A percentile compares a stretch with the other conserved stretches of the same genome.
Evolutionary conservation across 2,113 vertebrate genomes (phyloP).

Genomic region (Taxidea taxus): DNA sequence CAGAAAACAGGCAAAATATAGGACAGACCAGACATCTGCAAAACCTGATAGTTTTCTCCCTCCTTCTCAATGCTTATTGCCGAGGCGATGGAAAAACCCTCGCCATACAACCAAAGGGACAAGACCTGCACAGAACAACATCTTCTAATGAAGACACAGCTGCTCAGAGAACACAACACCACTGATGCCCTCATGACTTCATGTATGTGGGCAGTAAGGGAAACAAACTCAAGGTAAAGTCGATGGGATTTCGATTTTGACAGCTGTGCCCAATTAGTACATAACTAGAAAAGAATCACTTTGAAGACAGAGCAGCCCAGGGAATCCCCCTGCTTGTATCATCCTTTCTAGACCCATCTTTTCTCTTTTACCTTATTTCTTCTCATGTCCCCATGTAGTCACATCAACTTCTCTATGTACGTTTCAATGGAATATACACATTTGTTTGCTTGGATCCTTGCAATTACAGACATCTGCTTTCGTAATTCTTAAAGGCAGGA

Average conservation of each 20-base stretch:
- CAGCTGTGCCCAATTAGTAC: neutral
- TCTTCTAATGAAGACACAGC: neutral
- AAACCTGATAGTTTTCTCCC: neutral
- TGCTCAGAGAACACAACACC: neutral
- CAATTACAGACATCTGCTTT: neutral
- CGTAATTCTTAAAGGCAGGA: neutral
- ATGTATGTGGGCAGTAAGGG: neutral
- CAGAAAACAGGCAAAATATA: neutral
- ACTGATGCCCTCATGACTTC: neutral
- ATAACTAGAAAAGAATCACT: neutral
- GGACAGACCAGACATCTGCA: neutral
- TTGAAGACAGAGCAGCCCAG: neutral
- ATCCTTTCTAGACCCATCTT: neutral
- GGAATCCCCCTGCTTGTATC: neutral
- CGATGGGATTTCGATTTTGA: neutral
- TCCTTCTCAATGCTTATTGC: neutral
- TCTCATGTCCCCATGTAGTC: neutral
- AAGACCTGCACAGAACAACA: neutral
- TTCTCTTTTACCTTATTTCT: neutral
- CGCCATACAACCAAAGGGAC: neutral
- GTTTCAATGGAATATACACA: neutral
- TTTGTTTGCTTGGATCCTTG: neutral
- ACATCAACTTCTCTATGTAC: neutral
- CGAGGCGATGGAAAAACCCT: rapidly evolving
- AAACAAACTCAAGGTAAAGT: neutral